These are phyloP conservation scores for Eupithecia insigniata DNA, from an alignment of 2,888 invertebrate species.

Conservation along the genomic window DNA sequence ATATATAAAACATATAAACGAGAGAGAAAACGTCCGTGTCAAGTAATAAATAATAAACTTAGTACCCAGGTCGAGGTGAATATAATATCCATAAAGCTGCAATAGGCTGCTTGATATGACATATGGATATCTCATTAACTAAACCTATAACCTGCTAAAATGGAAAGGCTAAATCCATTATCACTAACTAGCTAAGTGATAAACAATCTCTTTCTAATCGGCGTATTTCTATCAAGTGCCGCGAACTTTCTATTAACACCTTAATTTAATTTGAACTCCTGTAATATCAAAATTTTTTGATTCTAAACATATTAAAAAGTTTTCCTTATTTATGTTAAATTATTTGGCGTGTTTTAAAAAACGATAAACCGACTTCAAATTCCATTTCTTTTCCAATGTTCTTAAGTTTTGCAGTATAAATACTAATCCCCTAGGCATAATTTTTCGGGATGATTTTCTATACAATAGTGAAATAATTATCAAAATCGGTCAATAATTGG, in stretches of 20 bases:
- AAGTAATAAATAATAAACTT: not conserved
- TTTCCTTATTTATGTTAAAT: too few species aligned
- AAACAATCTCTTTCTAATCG: not conserved
- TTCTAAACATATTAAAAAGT: too few species aligned
- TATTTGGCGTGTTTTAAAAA: too few species aligned
- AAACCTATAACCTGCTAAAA: not conserved
- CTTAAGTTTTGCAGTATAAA: too few species aligned
- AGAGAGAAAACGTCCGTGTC: not conserved
- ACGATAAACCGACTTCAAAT: too few species aligned
- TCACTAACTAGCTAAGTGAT: constrained; percentile 1
- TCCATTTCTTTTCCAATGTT: too few species aligned
- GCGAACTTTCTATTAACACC: not conserved
- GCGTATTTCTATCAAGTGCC: not conserved
- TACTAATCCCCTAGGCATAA: too few species aligned
- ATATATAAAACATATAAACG: too few species aligned
- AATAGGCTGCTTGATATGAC: not conserved
- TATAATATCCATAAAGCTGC: not conserved
- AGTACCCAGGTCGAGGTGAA: not conserved
- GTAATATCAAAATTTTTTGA: too few species aligned
- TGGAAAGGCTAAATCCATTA: constrained; percentile 3
- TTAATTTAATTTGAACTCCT: not conserved
- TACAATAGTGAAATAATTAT: too few species aligned
- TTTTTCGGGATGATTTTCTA: too few species aligned
- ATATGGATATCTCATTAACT: not conserved
- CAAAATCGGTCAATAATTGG: too few species aligned